A percentile compares a stretch with the other conserved stretches of the same genome.
These are phyloP conservation scores for Trachythela sp. DNA, from an alignment of 64 coral and sea anemone genomes.

Conservation along the genomic window DNA sequence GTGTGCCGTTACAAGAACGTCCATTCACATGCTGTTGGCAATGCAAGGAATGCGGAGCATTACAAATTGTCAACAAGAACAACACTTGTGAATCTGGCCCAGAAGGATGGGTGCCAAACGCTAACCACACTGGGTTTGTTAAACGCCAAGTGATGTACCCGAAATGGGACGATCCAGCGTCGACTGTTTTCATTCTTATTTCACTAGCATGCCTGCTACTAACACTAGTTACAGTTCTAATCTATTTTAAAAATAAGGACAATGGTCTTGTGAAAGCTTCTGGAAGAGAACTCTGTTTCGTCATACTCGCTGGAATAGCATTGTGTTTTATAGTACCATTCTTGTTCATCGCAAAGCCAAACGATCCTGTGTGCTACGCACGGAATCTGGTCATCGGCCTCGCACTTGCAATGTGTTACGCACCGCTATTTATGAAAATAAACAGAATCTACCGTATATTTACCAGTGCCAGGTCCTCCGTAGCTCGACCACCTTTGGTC, in stretches of 20 bases:
- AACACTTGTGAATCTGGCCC: background rate
- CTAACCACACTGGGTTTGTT: background rate
- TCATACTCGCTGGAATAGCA: constrained; percentile 57
- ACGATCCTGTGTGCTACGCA: constrained; percentile 20
- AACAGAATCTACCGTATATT: constrained; percentile 52
- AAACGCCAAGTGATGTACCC: background rate
- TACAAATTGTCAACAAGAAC: background rate
- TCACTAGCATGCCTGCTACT: constrained; percentile 57
- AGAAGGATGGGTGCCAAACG: background rate
- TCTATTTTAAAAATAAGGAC: constrained; percentile 55
- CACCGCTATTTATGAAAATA: constrained; percentile 38
- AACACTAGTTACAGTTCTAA: constrained; percentile 27
- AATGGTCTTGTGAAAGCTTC: constrained; percentile 91
- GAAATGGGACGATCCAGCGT: constrained; percentile 49
- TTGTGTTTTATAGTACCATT: constrained; percentile 67
- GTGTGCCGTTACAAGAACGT: background rate
- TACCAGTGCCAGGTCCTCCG: constrained; percentile 32
- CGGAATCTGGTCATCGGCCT: constrained; percentile 28
- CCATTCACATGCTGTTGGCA: background rate
- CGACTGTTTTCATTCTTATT: constrained; percentile 53
- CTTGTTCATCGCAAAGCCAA: constrained; percentile 28
- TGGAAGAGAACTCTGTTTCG: constrained; percentile 76
- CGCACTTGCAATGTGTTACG: constrained; percentile 37
- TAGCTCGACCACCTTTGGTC: constrained; percentile 23
- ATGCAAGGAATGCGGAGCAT: background rate